phyloP scores from a whole-genome alignment of 2,797 vertebrate species.

The Cuculus canorus region DNA sequence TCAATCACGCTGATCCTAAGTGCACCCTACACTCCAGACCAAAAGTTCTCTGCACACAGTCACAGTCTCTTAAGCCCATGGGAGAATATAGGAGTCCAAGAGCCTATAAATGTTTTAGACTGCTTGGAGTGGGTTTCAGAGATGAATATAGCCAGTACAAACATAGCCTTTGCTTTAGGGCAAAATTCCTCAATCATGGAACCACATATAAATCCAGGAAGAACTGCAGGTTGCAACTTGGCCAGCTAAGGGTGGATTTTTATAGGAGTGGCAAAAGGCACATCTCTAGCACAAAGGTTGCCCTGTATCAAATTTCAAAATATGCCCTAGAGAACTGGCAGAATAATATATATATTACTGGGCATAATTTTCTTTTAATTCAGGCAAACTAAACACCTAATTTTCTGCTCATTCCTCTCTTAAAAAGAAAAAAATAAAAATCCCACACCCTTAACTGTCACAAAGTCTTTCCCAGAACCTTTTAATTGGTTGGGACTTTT shows the following conservation, averaged over 20 bases:
- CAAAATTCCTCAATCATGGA: constrained; percentile 49
- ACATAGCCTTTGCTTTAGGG: constrained; percentile 48
- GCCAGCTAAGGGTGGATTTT: constrained; percentile 24
- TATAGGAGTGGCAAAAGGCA: constrained; percentile 30
- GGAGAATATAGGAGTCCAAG: background rate
- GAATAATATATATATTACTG: background rate
- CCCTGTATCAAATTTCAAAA: constrained; percentile 62
- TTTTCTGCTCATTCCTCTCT: constrained; percentile 39
- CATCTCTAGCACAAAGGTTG: constrained; percentile 56
- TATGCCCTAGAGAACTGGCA: constrained; percentile 51
- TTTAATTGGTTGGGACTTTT: constrained; percentile 35
- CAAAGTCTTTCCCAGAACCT: constrained; percentile 46
- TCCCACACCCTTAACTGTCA: constrained; percentile 21
- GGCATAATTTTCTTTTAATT: constrained; percentile 35
- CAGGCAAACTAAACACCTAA: constrained; percentile 27
- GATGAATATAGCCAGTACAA: background rate
- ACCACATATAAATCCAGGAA: constrained; percentile 31
- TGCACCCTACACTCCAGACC: background rate
- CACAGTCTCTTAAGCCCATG: background rate
- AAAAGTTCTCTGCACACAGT: background rate
- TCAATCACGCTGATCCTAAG: background rate
- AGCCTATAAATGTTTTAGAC: background rate
- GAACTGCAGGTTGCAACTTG: constrained; percentile 48
- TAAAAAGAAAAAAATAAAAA: background rate
- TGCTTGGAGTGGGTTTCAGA: background rate